A percentile compares a stretch with the other conserved stretches of the same genome.
phyloP scores from a whole-genome alignment of 1,140 invertebrate species.

The Drosophila arawakana region DNA sequence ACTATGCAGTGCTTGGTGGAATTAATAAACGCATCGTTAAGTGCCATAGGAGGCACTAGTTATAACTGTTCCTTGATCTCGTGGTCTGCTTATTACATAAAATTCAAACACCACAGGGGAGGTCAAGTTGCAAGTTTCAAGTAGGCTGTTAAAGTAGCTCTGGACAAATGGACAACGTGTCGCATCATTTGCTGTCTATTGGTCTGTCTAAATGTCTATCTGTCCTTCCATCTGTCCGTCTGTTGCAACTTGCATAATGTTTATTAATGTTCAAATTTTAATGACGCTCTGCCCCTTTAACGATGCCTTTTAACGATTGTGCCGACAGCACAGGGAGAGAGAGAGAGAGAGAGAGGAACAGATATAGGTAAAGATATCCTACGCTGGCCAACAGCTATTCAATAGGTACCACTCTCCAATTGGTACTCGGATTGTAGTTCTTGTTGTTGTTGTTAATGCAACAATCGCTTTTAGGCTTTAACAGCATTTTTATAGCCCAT shows the following conservation, averaged over 20 bases:
- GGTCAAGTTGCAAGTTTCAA: constrained; percentile 46
- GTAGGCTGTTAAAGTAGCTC: constrained; percentile 1
- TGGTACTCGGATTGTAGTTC: constrained; percentile 9
- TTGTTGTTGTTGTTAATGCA: constrained; percentile 17
- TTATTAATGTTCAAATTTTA: constrained; percentile 80
- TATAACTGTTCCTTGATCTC: constrained; percentile 62
- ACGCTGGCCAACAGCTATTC: constrained; percentile 39
- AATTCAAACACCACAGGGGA: constrained; percentile 65
- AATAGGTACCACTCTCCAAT: constrained; percentile 46
- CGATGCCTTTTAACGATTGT: constrained; percentile 69
- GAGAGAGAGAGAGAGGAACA: too few relatives aligned
- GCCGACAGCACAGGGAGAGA: constrained; percentile 17
- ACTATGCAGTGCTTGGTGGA: constrained; percentile 18
- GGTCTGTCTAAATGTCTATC: constrained; percentile 15
- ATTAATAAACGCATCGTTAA: constrained; percentile 80
- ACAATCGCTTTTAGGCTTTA: constrained; percentile 63
- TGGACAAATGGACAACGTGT: constrained; percentile 27
- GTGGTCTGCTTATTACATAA: constrained; percentile 57
- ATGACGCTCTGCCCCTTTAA: constrained; percentile 66
- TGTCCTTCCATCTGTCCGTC: constrained; percentile 20
- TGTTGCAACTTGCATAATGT: constrained; percentile 75
- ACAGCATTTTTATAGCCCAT: constrained; percentile 57
- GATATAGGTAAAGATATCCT: background rate
- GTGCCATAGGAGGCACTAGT: constrained; percentile 34
- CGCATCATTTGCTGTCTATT: constrained; percentile 51